phyloP scores from a whole-genome alignment of 2,888 invertebrate genomes.

The Platycheirus albimanus region DNA sequence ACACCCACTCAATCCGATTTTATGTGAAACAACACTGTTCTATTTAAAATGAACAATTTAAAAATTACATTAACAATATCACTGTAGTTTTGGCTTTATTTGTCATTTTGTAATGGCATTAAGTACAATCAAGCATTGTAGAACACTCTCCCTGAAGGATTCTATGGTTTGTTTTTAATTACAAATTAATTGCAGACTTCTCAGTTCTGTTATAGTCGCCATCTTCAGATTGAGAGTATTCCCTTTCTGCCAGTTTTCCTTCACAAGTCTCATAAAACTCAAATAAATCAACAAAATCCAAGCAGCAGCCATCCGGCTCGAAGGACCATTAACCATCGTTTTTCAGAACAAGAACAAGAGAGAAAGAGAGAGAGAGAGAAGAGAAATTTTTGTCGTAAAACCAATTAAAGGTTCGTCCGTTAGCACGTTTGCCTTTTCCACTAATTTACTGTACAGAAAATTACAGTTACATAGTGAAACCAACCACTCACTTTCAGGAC shows the following conservation, averaged over 20 bases:
- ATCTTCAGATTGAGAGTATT: background rate
- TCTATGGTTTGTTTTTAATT: constrained; percentile 34
- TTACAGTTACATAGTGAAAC: background rate
- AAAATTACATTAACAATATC: constrained; percentile 28
- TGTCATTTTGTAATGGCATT: constrained; percentile 24
- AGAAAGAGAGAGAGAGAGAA: background rate
- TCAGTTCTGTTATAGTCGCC: background rate
- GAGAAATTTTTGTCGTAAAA: constrained; percentile 38
- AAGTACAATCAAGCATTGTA: constrained; percentile 35
- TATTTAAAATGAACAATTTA: constrained; percentile 27
- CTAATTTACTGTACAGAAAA: constrained; percentile 30
- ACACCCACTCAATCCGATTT: background rate
- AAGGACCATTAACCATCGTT: constrained; percentile 45
- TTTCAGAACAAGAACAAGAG: background rate
- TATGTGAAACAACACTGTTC: constrained; percentile 21
- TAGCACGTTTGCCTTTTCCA: constrained; percentile 33
- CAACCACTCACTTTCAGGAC: background rate
- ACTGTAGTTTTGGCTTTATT: constrained; percentile 26
- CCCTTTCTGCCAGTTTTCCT: background rate
- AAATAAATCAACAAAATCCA: constrained; percentile 33
- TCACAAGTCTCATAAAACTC: constrained; percentile 30
- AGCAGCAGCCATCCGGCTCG: constrained; percentile 23
- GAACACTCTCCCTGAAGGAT: constrained; percentile 28
- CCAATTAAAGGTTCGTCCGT: constrained; percentile 59
- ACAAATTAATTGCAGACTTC: constrained; percentile 28